These are phyloP conservation scores for Xestia rhomboidea DNA, from an alignment of 2,888 invertebrate genomes.

Conservation along the genomic window DNA sequence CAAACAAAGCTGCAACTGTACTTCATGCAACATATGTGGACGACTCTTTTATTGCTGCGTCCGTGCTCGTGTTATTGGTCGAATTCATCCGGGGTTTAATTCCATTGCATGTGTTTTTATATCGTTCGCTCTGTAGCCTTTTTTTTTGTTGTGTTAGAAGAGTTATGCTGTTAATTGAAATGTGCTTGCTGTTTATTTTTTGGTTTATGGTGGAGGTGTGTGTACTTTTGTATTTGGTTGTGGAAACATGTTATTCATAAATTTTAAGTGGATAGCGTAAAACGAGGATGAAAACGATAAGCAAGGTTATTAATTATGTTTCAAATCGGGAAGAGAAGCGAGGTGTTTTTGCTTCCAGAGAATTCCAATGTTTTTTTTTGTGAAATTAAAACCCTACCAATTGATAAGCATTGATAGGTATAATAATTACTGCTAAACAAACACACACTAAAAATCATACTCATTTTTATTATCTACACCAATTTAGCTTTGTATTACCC, in stretches of 20 bases:
- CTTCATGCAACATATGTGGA: slow-evolving; percentile 80
- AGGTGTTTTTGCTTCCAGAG: background rate
- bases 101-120: slow-evolving; percentile 75
- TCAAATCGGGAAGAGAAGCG: background rate
- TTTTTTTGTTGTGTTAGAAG: slow-evolving; percentile 64
- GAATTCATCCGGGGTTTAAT: slow-evolving; percentile 73
- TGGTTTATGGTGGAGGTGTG: slow-evolving; percentile 46
- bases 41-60: slow-evolving; percentile 84
- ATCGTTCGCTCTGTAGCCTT: slow-evolving; percentile 66
- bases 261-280: background rate
- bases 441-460: background rate
- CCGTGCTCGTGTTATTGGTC: slow-evolving; percentile 71
- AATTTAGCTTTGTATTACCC: background rate
- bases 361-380: background rate
- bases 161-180: slow-evolving; percentile 77
- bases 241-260: background rate
- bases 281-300: background rate
- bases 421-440: background rate
- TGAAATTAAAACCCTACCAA: background rate
- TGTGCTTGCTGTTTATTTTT: slow-evolving; percentile 64
- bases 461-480: background rate
- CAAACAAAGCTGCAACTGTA: slow-evolving; percentile 63
- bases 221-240: background rate
- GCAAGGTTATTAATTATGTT: background rate
- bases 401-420: background rate